These are phyloP conservation scores for Elephas maximus DNA, from an alignment of 2,113 vertebrate species.

Conservation along the genomic window DNA sequence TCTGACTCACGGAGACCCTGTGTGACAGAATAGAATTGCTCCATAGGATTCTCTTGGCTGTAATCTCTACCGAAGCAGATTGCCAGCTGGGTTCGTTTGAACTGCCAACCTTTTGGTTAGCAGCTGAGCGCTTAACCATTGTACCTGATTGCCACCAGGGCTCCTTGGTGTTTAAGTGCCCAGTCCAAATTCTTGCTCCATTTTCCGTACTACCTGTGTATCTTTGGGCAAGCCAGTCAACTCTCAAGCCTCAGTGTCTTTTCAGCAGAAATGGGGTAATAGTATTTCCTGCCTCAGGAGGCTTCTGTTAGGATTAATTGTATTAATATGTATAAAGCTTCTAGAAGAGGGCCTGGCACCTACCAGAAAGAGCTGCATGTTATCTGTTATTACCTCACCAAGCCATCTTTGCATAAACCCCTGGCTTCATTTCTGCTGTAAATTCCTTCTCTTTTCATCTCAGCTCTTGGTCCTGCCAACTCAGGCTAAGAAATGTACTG, in stretches of 20 bases:
- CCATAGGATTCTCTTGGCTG: too few relatives aligned
- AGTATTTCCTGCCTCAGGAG: not conserved
- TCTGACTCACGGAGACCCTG: too few relatives aligned
- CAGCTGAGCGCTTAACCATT: too few relatives aligned
- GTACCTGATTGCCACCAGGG: too few relatives aligned
- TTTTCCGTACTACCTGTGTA: accelerated
- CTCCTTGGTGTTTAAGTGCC: too few relatives aligned
- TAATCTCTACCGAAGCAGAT: too few relatives aligned
- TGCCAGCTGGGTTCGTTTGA: too few relatives aligned
- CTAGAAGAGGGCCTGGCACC: not conserved
- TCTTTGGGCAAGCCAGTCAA: not conserved
- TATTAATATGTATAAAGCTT: too few relatives aligned
- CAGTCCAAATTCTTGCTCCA: too few relatives aligned
- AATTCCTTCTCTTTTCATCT: not conserved
- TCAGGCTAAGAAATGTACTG: not conserved
- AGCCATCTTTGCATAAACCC: not conserved
- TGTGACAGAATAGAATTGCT: too few relatives aligned
- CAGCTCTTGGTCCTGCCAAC: not conserved
- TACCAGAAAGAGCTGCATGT: not conserved
- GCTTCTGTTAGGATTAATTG: not conserved
- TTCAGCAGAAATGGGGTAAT: too few relatives aligned
- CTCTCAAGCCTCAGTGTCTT: not conserved
- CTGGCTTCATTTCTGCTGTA: not conserved
- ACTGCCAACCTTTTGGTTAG: too few relatives aligned
- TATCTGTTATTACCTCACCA: not conserved